Evolutionary conservation across 2,888 invertebrate species (phyloP).

Genomic region (Leucoma salicis): DNA sequence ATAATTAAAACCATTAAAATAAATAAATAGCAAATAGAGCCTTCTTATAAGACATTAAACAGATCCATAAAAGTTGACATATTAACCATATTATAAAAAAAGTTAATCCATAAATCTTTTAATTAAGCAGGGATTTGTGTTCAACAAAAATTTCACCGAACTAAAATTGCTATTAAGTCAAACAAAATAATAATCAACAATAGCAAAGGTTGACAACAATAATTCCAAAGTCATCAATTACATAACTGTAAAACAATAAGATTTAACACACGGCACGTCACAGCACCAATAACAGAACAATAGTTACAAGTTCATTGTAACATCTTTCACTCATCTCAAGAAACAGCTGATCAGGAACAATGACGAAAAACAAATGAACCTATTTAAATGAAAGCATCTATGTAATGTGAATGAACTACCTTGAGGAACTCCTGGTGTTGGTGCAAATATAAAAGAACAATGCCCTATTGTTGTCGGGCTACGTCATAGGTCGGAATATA

Average conservation of each 20-base stretch:
- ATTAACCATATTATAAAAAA: no score
- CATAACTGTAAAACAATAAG: constrained; percentile 56
- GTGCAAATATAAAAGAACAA: constrained; percentile 80
- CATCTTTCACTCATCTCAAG: constrained; percentile 35
- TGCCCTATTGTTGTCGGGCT: constrained; percentile 75
- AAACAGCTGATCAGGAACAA: constrained; percentile 76
- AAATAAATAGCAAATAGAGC: no score
- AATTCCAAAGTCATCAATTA: constrained; percentile 43
- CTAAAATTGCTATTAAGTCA: not conserved
- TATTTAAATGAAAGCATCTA: constrained; percentile 47
- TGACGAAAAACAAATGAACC: constrained; percentile 77
- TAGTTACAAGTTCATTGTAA: constrained; percentile 60
- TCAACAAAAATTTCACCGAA: constrained; percentile 4
- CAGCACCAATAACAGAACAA: constrained; percentile 42
- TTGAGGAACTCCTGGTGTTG: constrained; percentile 74
- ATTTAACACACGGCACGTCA: constrained; percentile 54
- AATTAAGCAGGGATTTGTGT: no score
- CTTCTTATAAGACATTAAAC: no score
- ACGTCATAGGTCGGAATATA: constrained; percentile 78
- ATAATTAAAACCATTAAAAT: no score
- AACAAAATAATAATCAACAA: constrained; percentile 27
- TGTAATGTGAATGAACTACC: constrained; percentile 78
- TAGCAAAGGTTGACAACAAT: constrained; percentile 30
- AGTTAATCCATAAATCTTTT: no score
- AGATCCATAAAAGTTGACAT: no score